Evolutionary conservation across 2,888 invertebrate species (phyloP), one percentile per base, ranked within the genome.

Genomic region (Cerastis rubricosa): DNA sequence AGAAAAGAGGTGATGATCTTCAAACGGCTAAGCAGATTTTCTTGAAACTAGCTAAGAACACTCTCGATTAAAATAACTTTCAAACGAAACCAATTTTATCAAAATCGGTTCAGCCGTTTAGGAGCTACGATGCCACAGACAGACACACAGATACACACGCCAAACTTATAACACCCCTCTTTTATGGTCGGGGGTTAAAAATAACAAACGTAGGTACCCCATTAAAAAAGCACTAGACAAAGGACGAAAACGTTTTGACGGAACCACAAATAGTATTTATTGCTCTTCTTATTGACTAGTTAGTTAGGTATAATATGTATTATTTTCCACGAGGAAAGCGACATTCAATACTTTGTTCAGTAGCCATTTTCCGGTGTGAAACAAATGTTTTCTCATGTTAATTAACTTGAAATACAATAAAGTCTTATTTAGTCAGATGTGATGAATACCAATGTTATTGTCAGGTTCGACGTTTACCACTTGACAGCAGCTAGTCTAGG

Each of bases 381-480:
- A 4, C 0, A 25, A 59, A 40, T 22, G 59, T 75, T 74, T 75
- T 49, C 7, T 17, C 35, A 63, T 8, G n/a, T 49, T 19, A 35
- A 35, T 40, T 25, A n/a, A 14, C 11, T 4, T 17, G 22, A 22
- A 78, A 57, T 47, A 47, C 40, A 45, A 35, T 74, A 19, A 29
- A n/a, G n/a, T 17, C 9, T 47, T 76, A 11, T 78, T 47, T 67
- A 47, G 6, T 67, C 47, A 67, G 40, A 47, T 77, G 75, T 47
- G 0, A 17, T 35, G 65, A 40, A 25, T 57, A 22, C 17, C 25
- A 40, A 54, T 78, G 51, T 43, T n/a, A 45, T 17, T 47, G 47
- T 57, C 40, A 47, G 7, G 40, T 54, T 66, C 67, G 47, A 66
- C 59, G 25, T 17, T n/a, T 43, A 22, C 1, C 67, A 14, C 29